Base-by-base conservation (phyloP, 2,888 invertebrate genomes). In the Tineola bisselliella region DNA sequence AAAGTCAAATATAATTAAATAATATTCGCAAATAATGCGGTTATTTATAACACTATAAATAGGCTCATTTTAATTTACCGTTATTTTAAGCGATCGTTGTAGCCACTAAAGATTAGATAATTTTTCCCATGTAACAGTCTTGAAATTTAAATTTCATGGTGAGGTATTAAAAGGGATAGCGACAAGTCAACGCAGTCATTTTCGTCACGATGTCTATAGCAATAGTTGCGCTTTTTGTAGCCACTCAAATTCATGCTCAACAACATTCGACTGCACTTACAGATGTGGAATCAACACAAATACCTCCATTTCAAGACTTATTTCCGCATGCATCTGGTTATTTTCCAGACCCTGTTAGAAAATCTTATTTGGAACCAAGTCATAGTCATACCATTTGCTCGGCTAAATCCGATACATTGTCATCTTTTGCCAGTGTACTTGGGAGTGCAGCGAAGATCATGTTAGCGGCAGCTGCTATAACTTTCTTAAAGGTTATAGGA, bases 391-490 rank as follows among this genome's bases (percentile, higher is more conserved):
- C 77, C 43, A 77, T 82, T 58, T 84, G 84, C 63, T 79, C 80
- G 18, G 13, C 44, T 25, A 80, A 81, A 65, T 65, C 76, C 8
- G 84, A 87, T 64, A 73, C 76, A 1, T 71, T 84, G 19, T 75
- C 81, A 30, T 77, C 83, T 8, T 76, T 84, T 61, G 86, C 87
- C 4, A 84, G 77, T 66, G 69, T 84, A 61, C 65, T 87, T 60
- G 79, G 79, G 4, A 87, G 81, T 65, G 82, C 84, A 43, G 84
- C 86, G 6, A 88, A 88, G 69, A 86, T 87, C 61, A 77, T 87
- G 79, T 66, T 87, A 63, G 83, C 87, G 2, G 79, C 76, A 25
- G 79, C 84, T 48, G 72, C 80, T 58, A 83, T 88, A 63, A 73
- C 77, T 19, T 71, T 84, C 63, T 64, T 88, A 19, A 87, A 87